Evolutionary conservation across 2,113 vertebrate genomes (phyloP).

Genomic region (Leucoraja erinaceus): DNA sequence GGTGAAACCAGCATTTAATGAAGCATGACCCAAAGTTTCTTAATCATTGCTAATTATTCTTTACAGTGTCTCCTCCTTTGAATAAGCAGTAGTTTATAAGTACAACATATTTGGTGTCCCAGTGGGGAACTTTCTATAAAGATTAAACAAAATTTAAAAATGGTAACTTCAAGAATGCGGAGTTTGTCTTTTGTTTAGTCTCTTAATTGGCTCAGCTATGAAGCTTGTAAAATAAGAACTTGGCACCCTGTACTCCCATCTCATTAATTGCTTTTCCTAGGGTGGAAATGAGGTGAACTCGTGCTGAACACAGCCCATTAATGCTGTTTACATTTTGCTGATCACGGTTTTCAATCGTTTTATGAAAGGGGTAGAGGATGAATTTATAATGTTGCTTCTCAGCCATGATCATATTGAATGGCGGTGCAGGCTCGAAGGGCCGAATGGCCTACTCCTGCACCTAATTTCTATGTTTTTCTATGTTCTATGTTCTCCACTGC

Average conservation of each 20-base stretch:
- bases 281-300: background rate
- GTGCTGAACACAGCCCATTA: background rate
- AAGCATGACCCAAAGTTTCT: background rate
- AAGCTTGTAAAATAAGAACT: background rate
- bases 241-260: background rate
- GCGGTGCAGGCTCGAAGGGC: too few species aligned
- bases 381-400: background rate
- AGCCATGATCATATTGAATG: too few species aligned
- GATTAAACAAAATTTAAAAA: background rate
- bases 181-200: background rate
- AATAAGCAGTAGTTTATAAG: background rate
- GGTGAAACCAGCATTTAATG: background rate
- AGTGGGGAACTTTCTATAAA: background rate
- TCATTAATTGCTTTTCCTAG: background rate
- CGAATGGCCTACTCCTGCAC: too few species aligned
- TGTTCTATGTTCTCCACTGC: too few species aligned
- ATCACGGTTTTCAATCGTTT: background rate
- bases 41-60: slow-evolving; percentile 2
- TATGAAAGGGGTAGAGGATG: background rate
- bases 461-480: too few species aligned
- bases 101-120: background rate
- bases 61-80: background rate
- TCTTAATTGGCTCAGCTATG: background rate
- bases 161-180: background rate
- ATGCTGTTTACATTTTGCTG: background rate